phyloP scores from a whole-genome alignment of 2,888 invertebrate genomes.

The Ellobium chinense region DNA sequence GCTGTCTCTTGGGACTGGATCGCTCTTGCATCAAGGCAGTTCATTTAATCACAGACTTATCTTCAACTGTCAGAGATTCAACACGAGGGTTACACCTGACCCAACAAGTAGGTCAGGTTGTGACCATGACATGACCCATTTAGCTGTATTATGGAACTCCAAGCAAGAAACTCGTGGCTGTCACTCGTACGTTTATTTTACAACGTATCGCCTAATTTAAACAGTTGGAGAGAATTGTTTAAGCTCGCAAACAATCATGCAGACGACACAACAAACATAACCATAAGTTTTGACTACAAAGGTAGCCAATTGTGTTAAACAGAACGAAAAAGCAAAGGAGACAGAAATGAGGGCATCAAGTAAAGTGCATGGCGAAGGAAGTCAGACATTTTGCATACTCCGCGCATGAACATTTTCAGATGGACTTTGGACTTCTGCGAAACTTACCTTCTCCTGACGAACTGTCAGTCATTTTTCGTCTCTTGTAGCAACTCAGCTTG shows the following conservation, averaged over 20 bases:
- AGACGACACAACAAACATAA: too few species aligned
- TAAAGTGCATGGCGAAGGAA: neutral
- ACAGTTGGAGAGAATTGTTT: too few species aligned
- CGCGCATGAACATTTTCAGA: neutral
- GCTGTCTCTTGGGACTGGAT: too few species aligned
- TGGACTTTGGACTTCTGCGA: constrained; percentile 37
- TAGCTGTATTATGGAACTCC: too few species aligned
- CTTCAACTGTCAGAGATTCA: neutral
- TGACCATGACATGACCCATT: too few species aligned
- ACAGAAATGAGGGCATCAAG: neutral
- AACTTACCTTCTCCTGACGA: constrained; percentile 46
- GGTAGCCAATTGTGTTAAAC: too few species aligned
- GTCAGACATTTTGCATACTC: constrained; percentile 29
- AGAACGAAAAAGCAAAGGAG: neutral
- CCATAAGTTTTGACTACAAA: neutral
- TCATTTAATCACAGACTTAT: too few species aligned
- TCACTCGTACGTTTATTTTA: too few species aligned
- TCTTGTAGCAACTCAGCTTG: neutral
- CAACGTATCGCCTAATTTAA: too few species aligned
- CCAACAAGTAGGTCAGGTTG: constrained; percentile 22
- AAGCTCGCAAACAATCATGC: too few species aligned
- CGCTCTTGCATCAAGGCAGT: too few species aligned
- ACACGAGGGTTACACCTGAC: neutral
- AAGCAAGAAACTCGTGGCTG: too few species aligned
- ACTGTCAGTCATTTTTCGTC: constrained; percentile 21